These are phyloP conservation scores for Eupsittula cactorum DNA, from an alignment of 2,113 vertebrate species.

Conservation along the genomic window DNA sequence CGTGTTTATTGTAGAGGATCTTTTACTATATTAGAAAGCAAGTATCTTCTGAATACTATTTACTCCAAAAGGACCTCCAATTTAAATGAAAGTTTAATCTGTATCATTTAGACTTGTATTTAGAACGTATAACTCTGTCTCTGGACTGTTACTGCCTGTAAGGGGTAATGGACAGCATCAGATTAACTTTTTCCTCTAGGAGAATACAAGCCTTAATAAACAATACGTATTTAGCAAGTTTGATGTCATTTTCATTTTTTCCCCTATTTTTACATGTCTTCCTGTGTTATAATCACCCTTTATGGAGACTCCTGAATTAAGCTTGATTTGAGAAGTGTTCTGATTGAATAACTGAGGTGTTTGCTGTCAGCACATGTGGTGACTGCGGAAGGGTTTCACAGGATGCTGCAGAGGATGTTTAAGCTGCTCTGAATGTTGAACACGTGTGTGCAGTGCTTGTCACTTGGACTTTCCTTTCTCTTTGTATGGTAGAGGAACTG, in stretches of 20 bases:
- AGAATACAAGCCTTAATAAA: conserved; percentile 96
- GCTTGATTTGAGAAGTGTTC: not conserved
- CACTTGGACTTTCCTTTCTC: not conserved
- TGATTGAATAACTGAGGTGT: not conserved
- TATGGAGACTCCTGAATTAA: rapidly evolving
- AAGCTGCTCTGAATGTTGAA: not conserved
- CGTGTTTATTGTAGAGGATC: conserved; percentile 78
- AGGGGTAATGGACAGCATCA: conserved; percentile 74
- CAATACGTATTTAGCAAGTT: conserved; percentile 82
- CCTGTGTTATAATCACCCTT: not conserved
- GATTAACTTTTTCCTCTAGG: conserved; percentile 81
- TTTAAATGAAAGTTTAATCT: conserved; percentile 73
- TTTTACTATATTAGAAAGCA: conserved; percentile 81
- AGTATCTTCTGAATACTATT: conserved; percentile 77
- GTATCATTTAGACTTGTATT: conserved; percentile 83
- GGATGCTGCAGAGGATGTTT: not conserved
- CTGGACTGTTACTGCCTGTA: conserved; percentile 80
- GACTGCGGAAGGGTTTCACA: not conserved
- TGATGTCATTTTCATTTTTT: conserved; percentile 72
- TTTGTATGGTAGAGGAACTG: not conserved
- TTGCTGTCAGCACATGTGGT: rapidly evolving
- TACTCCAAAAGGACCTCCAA: conserved; percentile 78
- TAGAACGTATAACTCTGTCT: conserved; percentile 80
- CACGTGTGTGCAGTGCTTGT: not conserved
- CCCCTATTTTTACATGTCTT: not conserved